Conservation (phyloP, 2,888 invertebrate genomes). For the Melanostoma mellinum region DNA sequence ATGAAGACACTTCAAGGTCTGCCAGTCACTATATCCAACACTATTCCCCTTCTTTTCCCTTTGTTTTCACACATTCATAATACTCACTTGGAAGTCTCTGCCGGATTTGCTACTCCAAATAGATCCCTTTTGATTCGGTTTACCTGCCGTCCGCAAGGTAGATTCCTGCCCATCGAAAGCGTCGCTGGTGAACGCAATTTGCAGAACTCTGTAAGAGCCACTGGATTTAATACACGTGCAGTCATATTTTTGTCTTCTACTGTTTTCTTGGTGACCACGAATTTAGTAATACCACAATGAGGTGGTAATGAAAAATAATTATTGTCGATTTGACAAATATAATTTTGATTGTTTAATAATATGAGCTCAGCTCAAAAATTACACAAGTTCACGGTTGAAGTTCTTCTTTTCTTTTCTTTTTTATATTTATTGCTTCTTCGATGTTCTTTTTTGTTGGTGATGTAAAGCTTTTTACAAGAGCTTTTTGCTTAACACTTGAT, state of each 20-base stretch:
- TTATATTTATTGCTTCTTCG: constrained; percentile 18
- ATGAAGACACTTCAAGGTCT: constrained; percentile 7
- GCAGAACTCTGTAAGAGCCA: constrained; percentile 78
- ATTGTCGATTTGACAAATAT: constrained; percentile 49
- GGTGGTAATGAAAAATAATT: constrained; percentile 59
- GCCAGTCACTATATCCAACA: no score
- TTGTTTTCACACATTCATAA: neutral
- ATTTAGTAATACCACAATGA: constrained; percentile 31
- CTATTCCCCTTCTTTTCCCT: neutral
- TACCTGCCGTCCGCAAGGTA: constrained; percentile 77
- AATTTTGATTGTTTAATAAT: constrained; percentile 34
- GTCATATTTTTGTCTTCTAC: constrained; percentile 72
- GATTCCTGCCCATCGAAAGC: constrained; percentile 75
- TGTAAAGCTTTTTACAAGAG: constrained; percentile 30
- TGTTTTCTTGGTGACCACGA: constrained; percentile 32
- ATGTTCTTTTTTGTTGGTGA: neutral
- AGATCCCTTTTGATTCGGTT: constrained; percentile 80
- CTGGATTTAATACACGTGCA: constrained; percentile 79
- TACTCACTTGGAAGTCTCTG: constrained; percentile 79
- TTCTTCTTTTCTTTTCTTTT: neutral
- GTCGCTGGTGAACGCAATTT: constrained; percentile 77
- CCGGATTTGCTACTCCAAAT: constrained; percentile 78
- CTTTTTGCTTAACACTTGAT: constrained; percentile 25
- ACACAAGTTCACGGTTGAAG: constrained; percentile 63
- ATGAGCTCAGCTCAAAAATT: constrained; percentile 39